Evolutionary conservation across 30 jellyfish, hydroid and myxozoan species (phyloP).

Genomic region (Mastigias papua): DNA sequence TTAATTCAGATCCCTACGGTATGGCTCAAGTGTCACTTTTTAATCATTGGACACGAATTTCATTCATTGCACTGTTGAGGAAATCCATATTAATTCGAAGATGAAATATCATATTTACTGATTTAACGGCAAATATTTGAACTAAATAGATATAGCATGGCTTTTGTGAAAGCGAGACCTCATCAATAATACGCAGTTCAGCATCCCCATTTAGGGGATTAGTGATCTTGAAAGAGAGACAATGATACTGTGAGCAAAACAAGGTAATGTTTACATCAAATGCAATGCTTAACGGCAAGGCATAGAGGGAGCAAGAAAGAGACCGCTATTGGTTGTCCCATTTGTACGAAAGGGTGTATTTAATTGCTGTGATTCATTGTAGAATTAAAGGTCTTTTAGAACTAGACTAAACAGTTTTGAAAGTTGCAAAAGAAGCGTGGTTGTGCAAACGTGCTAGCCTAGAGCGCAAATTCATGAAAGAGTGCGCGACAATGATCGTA

Average conservation of each 20-base stretch:
- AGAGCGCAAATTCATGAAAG: constrained; percentile 2
- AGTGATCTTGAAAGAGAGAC: not conserved
- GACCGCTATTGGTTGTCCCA: constrained; percentile 18
- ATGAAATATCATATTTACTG: not conserved
- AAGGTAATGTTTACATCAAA: constrained; percentile 10
- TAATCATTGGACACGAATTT: not conserved
- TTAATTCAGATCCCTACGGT: constrained; percentile 32
- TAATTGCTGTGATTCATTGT: not conserved
- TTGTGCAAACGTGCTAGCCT: constrained; percentile 9
- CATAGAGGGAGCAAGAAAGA: constrained; percentile 6
- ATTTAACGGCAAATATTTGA: constrained; percentile 16
- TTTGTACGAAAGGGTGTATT: not conserved
- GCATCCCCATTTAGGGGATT: constrained; percentile 4
- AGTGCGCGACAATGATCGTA: not conserved
- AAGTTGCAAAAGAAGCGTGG: constrained; percentile 11
- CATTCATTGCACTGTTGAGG: constrained; percentile 40
- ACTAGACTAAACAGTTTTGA: constrained; percentile 9
- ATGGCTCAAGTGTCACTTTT: constrained; percentile 4
- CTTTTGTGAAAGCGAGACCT: not conserved
- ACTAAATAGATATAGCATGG: constrained; percentile 18
- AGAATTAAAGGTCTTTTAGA: not conserved
- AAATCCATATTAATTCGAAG: constrained; percentile 34
- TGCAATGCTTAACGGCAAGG: constrained; percentile 24
- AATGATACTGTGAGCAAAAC: constrained; percentile 11
- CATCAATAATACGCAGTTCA: not conserved